Percentiles rank a stretch among this genome's conserved stretches.
These are phyloP conservation scores for Crioceris asparagi DNA, from an alignment of 2,888 invertebrate species.

Conservation along the genomic window DNA sequence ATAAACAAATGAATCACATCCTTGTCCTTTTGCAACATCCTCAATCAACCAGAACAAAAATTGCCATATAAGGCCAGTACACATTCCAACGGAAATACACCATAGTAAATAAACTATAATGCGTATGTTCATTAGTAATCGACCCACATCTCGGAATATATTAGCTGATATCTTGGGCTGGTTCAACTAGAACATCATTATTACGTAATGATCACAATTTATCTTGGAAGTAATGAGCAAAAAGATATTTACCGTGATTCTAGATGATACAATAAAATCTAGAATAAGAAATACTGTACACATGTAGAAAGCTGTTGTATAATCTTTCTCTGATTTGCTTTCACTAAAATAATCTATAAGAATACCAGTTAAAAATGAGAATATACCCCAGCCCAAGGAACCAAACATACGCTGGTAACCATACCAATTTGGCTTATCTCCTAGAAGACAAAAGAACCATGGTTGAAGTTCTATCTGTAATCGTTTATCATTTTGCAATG, in stretches of 20 bases:
- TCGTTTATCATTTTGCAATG: no score
- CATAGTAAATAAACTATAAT: conserved; percentile 67
- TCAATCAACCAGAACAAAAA: conserved; percentile 81
- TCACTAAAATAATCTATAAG: conserved; percentile 64
- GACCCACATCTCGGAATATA: conserved; percentile 57
- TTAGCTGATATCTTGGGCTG: conserved; percentile 54
- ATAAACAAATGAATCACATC: conserved; percentile 33
- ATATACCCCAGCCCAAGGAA: conserved; percentile 75
- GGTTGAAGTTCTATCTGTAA: no score
- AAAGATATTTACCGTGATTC: conserved; percentile 52
- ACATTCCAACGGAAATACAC: conserved; percentile 72
- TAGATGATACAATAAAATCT: conserved; percentile 55
- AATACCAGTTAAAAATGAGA: conserved; percentile 65
- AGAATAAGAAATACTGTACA: conserved; percentile 54
- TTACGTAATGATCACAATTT: no score
- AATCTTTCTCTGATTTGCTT: conserved; percentile 57
- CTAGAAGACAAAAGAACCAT: no score
- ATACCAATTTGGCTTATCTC: conserved; percentile 61
- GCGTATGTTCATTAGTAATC: conserved; percentile 52
- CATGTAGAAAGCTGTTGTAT: conserved; percentile 69
- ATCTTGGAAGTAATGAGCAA: no score
- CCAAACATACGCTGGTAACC: conserved; percentile 85
- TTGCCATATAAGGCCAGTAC: conserved; percentile 78
- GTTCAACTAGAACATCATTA: conserved; percentile 46
- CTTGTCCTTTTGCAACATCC: conserved; percentile 47